Evolutionary conservation across 64 coral and sea anemone genomes (phyloP).

Genomic region (Montipora cactus): DNA sequence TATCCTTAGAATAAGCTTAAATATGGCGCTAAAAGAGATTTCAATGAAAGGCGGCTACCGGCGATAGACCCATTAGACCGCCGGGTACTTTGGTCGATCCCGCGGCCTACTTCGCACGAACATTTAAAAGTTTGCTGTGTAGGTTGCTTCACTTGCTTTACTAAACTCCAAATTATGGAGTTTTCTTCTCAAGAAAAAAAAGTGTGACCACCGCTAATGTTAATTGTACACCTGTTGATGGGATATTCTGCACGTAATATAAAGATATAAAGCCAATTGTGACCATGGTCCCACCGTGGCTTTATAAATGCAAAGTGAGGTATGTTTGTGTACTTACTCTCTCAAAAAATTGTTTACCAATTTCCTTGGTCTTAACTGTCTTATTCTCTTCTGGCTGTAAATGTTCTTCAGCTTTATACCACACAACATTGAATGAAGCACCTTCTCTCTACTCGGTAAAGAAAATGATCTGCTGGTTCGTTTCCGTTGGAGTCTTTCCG

Average conservation of each 20-base stretch:
- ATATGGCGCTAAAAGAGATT: not conserved
- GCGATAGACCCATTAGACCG: not conserved
- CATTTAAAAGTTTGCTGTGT: not conserved
- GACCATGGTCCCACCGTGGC: too few species aligned
- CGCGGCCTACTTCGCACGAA: not conserved
- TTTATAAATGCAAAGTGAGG: not conserved
- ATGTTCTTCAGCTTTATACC: not conserved
- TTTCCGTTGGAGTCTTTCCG: conserved; percentile 77
- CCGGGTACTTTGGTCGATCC: not conserved
- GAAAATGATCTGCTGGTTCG: conserved; percentile 53
- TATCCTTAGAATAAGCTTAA: too few species aligned
- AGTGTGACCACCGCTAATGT: too few species aligned
- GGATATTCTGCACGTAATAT: too few species aligned
- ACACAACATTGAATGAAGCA: conserved; percentile 60
- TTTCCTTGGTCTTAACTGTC: conserved; percentile 50
- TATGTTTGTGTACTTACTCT: conserved; percentile 63
- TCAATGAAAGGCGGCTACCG: not conserved
- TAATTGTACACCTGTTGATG: too few species aligned
- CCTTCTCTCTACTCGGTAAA: conserved; percentile 75
- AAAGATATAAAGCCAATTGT: too few species aligned
- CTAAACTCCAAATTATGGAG: too few species aligned
- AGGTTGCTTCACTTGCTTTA: too few species aligned
- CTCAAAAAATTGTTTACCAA: conserved; percentile 88
- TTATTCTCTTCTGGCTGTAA: not conserved
- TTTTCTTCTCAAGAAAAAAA: too few species aligned